These are phyloP conservation scores for Ruditapes philippinarum DNA, from an alignment of 1,140 invertebrate species.

Conservation along the genomic window DNA sequence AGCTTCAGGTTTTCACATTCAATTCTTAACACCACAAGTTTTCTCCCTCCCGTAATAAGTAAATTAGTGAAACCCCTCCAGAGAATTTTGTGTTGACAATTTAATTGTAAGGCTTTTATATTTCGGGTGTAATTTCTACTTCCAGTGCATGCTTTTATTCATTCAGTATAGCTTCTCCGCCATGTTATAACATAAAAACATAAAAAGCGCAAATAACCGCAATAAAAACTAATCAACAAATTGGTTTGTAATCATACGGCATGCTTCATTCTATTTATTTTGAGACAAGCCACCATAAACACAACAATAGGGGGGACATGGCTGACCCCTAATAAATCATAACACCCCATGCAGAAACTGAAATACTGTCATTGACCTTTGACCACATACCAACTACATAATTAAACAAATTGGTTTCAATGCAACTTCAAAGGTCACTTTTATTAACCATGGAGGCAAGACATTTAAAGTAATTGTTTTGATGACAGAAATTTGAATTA, in stretches of 20 bases:
- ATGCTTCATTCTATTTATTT: constrained; percentile 58
- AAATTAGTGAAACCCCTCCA: constrained; percentile 43
- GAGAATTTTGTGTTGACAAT: constrained; percentile 42
- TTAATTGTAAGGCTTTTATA: constrained; percentile 58
- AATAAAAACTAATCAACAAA: constrained; percentile 59
- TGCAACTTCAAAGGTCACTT: neutral
- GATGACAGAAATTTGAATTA: too few relatives aligned
- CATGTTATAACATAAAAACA: constrained; percentile 43
- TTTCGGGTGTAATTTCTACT: constrained; percentile 6
- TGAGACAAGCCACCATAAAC: constrained; percentile 49
- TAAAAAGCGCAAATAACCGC: constrained; percentile 47
- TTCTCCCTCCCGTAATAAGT: constrained; percentile 48
- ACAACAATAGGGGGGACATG: constrained; percentile 61
- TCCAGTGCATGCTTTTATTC: neutral
- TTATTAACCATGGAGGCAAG: neutral
- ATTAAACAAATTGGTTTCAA: constrained; percentile 28
- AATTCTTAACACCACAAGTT: neutral
- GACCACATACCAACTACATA: constrained; percentile 24
- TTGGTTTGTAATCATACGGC: constrained; percentile 51
- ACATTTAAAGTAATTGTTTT: neutral
- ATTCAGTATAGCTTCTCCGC: neutral
- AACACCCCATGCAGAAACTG: constrained; percentile 30
- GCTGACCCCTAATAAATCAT: constrained; percentile 57
- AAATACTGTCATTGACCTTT: constrained; percentile 54
- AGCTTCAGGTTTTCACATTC: constrained; percentile 7